A percentile compares a stretch with the other conserved stretches of the same genome.
Conservation (phyloP, 2,888 invertebrate species). For the Kryphioiulus occultus region DNA sequence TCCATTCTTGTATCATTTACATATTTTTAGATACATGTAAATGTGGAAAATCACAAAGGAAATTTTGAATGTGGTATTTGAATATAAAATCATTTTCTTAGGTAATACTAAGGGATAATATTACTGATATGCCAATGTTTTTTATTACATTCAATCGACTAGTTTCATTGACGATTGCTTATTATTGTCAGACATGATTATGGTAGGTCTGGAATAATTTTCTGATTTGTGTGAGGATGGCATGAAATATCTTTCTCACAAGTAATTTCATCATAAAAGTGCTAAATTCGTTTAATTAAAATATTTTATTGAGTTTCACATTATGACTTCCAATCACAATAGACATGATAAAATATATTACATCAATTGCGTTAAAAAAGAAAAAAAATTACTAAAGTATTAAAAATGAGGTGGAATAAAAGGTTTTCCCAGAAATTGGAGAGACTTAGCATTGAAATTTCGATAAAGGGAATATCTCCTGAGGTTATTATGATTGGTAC, state of each 20-base stretch:
- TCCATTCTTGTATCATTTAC: no score
- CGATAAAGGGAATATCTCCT: neutral
- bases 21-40: no score
- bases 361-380: conserved; percentile 14
- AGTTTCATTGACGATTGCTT: no score
- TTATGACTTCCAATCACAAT: conserved; percentile 36
- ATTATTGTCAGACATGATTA: no score
- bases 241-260: neutral
- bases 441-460: conserved; percentile 20
- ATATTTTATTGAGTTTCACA: conserved; percentile 40
- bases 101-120: no score
- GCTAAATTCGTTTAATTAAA: neutral
- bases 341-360: neutral
- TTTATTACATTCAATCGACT: no score
- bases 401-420: conserved; percentile 32
- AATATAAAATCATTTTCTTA: no score
- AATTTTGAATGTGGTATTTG: no score
- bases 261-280: neutral
- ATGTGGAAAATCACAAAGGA: no score
- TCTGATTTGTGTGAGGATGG: neutral
- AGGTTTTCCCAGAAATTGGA: neutral
- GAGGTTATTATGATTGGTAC: neutral
- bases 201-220: no score
- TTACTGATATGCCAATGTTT: no score
- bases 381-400: conserved; percentile 7